Conservation (phyloP, 2,797 vertebrate genomes). For the Sparus aurata region DNA sequence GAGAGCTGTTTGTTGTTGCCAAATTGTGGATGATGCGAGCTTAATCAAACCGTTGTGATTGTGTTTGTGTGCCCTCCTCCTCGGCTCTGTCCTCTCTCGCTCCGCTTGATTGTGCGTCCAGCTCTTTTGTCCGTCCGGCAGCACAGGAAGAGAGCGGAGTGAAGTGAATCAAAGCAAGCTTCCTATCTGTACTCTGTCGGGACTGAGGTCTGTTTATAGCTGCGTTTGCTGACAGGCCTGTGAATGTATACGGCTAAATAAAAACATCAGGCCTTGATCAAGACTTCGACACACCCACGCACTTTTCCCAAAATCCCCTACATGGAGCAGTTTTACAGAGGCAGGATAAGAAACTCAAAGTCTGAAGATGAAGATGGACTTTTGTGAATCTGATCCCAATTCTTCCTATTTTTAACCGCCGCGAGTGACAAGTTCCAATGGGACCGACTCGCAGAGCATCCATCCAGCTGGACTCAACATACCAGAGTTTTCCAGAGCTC, state of each 20-base stretch:
- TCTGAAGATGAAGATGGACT: neutral
- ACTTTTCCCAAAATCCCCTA: conserved; percentile 36
- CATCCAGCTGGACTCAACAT: conserved; percentile 20
- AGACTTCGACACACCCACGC: conserved; percentile 36
- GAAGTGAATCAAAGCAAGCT: conserved; percentile 63
- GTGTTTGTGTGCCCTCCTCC: conserved; percentile 48
- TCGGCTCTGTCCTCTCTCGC: conserved; percentile 1
- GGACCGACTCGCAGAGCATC: conserved; percentile 14
- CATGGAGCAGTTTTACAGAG: conserved; percentile 2
- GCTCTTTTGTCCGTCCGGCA: conserved; percentile 53
- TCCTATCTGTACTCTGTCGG: conserved; percentile 61
- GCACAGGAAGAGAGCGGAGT: conserved; percentile 70
- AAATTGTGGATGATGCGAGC: conserved; percentile 40
- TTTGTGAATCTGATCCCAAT: neutral
- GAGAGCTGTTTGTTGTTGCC: conserved; percentile 57
- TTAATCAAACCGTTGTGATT: conserved; percentile 52
- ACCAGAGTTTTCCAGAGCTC: conserved; percentile 45
- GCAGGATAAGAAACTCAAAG: neutral
- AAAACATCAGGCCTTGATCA: conserved; percentile 57
- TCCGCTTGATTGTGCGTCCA: conserved; percentile 42
- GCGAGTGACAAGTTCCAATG: conserved; percentile 55
- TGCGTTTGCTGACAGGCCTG: conserved; percentile 31
- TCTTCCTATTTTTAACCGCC: conserved; percentile 2
- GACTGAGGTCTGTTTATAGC: conserved; percentile 66
- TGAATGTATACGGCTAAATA: conserved; percentile 48